Evolutionary conservation across 2,113 vertebrate genomes (phyloP).

Genomic region (Perca fluviatilis): DNA sequence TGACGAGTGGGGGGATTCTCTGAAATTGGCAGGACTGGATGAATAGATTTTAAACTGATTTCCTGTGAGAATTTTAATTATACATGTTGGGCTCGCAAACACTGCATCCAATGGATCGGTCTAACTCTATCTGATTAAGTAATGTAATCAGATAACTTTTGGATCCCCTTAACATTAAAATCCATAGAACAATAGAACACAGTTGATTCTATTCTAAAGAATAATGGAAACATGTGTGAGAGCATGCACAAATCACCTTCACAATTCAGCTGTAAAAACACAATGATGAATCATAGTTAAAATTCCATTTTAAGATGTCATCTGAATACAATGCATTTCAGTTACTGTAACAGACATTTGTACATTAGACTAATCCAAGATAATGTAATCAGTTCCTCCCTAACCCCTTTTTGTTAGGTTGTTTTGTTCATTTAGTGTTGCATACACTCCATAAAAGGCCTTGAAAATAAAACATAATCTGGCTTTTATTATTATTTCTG

Average conservation of each 20-base stretch:
- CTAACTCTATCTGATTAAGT: neutral
- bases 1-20: conserved; percentile 8
- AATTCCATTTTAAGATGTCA: neutral
- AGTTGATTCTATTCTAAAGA: neutral
- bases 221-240: neutral
- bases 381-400: conserved; percentile 4
- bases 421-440: conserved; percentile 21
- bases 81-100: neutral
- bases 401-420: neutral
- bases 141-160: neutral
- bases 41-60: neutral
- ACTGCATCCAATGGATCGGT: neutral
- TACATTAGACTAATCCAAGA: neutral
- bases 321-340: neutral
- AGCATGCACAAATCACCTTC: neutral
- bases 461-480: conserved; percentile 53
- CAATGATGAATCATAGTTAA: neutral
- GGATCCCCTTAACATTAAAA: neutral
- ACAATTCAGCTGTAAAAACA: neutral
- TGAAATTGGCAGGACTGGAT: neutral
- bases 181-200: neutral
- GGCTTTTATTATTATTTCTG: conserved; percentile 55
- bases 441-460: conserved; percentile 26
- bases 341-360: neutral
- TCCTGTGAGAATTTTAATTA: neutral